phyloP scores from a whole-genome alignment of 2,888 invertebrate species.

The Chironomus riparius region DNA sequence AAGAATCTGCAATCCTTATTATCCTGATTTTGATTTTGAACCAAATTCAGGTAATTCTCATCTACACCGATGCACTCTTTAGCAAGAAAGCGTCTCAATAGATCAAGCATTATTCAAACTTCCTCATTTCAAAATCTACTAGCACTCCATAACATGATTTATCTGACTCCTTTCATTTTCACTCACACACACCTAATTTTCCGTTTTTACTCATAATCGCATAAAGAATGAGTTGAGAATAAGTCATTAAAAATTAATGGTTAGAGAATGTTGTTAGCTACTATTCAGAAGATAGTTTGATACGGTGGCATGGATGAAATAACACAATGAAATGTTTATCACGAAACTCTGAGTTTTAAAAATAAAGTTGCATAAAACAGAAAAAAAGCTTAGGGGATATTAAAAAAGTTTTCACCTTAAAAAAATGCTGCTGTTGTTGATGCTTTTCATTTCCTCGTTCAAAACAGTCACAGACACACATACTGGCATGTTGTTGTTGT shows the following conservation, averaged over 20 bases:
- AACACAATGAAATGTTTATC: background rate
- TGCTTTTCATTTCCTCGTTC: background rate
- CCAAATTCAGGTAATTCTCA: no score
- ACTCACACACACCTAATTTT: background rate
- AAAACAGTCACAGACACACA: no score
- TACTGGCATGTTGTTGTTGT: background rate
- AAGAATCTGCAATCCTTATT: no score
- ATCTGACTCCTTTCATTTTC: background rate
- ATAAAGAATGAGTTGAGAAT: background rate
- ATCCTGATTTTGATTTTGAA: no score
- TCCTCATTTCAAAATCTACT: background rate
- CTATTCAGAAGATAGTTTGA: background rate
- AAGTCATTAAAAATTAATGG: background rate
- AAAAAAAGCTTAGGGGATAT: slow-evolving; percentile 18
- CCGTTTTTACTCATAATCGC: background rate
- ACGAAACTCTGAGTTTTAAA: background rate
- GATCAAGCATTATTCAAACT: no score
- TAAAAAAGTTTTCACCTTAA: slow-evolving; percentile 21
- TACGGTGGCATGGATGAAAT: background rate
- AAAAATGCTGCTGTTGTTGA: background rate
- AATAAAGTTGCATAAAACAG: background rate
- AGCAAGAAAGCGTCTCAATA: no score
- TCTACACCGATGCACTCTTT: no score
- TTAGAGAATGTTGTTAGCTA: background rate
- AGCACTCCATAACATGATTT: background rate